Conservation (phyloP, 2,797 vertebrate genomes). For the Myioborus miniatus region DNA sequence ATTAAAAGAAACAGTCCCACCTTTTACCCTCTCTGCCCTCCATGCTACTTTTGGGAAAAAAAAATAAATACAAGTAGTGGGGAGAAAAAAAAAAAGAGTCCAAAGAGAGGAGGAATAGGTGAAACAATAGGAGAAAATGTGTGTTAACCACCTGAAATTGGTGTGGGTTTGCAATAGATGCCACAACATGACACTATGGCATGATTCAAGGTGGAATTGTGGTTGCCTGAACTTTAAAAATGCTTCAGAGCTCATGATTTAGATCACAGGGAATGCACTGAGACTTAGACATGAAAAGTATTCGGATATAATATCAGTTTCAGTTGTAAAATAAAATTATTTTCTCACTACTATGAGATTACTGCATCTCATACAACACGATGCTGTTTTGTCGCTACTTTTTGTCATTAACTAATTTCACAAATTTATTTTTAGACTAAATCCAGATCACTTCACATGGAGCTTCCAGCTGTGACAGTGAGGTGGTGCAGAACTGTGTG, state of each 20-base stretch:
- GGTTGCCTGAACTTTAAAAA: not conserved
- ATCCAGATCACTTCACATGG: not conserved
- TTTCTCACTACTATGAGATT: not conserved
- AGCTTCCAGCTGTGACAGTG: not conserved
- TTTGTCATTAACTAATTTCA: not conserved
- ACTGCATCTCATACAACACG: accelerated
- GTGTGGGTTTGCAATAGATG: not conserved
- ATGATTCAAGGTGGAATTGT: not conserved
- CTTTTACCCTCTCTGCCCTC: not conserved
- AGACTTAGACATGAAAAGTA: not conserved
- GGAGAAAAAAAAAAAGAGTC: too few relatives aligned
- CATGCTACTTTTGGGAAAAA: not conserved
- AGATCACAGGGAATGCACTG: not conserved
- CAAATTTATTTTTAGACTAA: not conserved
- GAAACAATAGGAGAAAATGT: not conserved
- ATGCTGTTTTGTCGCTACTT: not conserved
- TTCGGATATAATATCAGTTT: not conserved
- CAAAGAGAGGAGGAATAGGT: not conserved
- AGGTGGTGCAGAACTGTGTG: not conserved
- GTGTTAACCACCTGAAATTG: not conserved
- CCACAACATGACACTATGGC: not conserved
- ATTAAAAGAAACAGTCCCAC: not conserved
- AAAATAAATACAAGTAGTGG: not conserved
- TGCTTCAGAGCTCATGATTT: not conserved
- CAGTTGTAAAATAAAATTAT: not conserved